These are phyloP conservation scores for Burhinus oedicnemus DNA, from an alignment of 2,113 vertebrate genomes.

Conservation along the genomic window DNA sequence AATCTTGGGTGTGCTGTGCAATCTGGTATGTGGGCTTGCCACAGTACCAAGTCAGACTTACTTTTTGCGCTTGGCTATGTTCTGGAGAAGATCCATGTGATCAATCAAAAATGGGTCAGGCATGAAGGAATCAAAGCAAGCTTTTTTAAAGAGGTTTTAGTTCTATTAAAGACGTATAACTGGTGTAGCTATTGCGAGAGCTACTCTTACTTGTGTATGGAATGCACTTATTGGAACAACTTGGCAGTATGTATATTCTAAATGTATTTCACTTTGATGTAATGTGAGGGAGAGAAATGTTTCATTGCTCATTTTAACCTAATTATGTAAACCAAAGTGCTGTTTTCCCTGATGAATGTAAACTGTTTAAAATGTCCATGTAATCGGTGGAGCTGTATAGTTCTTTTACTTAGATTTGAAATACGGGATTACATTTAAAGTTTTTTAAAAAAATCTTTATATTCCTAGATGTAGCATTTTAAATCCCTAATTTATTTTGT, in stretches of 20 bases:
- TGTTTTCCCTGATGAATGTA: constrained; percentile 61
- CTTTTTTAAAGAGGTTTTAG: neutral
- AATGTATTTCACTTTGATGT: constrained; percentile 35
- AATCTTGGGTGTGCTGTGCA: neutral
- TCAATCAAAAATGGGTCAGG: constrained; percentile 18
- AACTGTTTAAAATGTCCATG: constrained; percentile 45
- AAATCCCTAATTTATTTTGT: constrained; percentile 53
- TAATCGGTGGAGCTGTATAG: constrained; percentile 40
- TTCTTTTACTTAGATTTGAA: constrained; percentile 27
- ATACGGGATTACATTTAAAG: constrained; percentile 22
- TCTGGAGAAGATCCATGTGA: constrained; percentile 25
- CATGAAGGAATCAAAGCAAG: constrained; percentile 36
- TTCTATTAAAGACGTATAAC: neutral
- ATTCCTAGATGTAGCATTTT: constrained; percentile 40
- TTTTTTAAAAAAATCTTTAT: constrained; percentile 12
- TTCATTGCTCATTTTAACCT: constrained; percentile 52
- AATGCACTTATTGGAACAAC: constrained; percentile 14
- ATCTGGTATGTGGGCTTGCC: neutral
- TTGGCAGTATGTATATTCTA: constrained; percentile 10
- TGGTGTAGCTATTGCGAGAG: neutral
- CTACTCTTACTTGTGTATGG: neutral
- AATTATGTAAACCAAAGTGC: constrained; percentile 59
- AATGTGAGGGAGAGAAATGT: constrained; percentile 20
- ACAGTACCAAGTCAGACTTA: neutral
- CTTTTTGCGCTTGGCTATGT: neutral